A percentile compares a stretch with the other conserved stretches of the same genome.
Evolutionary conservation across 2,888 invertebrate genomes (phyloP).

Genomic region (Malthinus seriepunctatus): DNA sequence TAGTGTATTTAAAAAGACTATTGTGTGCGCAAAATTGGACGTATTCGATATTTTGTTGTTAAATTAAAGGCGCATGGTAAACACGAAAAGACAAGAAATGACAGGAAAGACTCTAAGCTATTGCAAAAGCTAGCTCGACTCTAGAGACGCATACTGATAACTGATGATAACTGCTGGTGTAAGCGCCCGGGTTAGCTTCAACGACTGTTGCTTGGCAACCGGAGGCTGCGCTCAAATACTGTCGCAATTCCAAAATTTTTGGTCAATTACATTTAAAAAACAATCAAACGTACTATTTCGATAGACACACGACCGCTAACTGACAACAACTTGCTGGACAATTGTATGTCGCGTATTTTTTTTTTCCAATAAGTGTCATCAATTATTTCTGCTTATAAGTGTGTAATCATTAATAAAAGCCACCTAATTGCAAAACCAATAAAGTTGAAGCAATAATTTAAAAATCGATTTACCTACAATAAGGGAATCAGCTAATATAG

Average conservation of each 20-base stretch:
- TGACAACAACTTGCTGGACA: no score
- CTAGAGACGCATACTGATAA: constrained; percentile 43
- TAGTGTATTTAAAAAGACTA: not conserved
- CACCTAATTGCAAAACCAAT: not conserved
- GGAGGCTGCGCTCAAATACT: constrained; percentile 41
- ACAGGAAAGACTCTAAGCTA: constrained; percentile 39
- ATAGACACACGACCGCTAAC: not conserved
- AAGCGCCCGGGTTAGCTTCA: constrained; percentile 40
- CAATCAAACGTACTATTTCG: not conserved
- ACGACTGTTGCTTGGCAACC: constrained; percentile 43
- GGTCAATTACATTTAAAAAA: not conserved
- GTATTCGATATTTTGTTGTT: not conserved
- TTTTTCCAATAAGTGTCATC: no score
- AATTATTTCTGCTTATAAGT: no score
- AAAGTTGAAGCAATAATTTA: not conserved
- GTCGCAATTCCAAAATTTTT: constrained; percentile 12
- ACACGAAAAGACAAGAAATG: constrained; percentile 31
- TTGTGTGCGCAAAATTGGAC: not conserved
- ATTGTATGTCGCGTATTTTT: no score
- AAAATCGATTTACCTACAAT: no score
- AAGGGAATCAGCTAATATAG: no score
- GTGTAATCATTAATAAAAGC: no score
- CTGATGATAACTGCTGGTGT: constrained; percentile 37
- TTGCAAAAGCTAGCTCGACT: constrained; percentile 35
- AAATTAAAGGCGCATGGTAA: constrained; percentile 24